These are phyloP conservation scores for Chaenogobius annularis DNA, from an alignment of 2,113 vertebrate species.

Conservation along the genomic window DNA sequence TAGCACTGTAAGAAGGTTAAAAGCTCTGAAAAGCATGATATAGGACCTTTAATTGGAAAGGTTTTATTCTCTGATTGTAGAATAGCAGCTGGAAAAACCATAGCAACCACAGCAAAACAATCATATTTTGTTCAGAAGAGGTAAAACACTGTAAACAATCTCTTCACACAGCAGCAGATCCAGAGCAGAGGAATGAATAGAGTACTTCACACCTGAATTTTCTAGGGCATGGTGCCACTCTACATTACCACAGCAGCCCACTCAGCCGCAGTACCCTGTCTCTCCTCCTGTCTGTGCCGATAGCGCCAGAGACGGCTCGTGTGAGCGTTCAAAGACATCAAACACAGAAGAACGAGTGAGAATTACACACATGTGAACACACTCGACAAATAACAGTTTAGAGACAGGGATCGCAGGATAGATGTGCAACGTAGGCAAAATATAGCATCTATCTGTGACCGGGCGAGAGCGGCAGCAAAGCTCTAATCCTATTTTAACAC, in stretches of 20 bases:
- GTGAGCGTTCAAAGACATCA: conserved; percentile 53
- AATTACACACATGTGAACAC: conserved; percentile 41
- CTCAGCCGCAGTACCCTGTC: conserved; percentile 43
- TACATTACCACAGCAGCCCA: conserved; percentile 57
- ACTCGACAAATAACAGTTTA: conserved; percentile 35
- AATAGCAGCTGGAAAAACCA: not conserved
- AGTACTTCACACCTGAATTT: conserved; percentile 71
- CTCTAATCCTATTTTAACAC: conserved; percentile 69
- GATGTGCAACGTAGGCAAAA: conserved; percentile 67
- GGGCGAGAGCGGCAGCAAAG: conserved; percentile 55
- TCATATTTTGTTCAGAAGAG: conserved; percentile 38
- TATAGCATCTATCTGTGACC: conserved; percentile 59
- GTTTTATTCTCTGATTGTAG: too few relatives aligned
- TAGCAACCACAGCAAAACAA: conserved; percentile 11
- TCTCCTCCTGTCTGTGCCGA: conserved; percentile 51
- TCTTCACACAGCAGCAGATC: conserved; percentile 44
- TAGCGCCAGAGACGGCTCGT: conserved; percentile 43
- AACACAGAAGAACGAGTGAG: conserved; percentile 33
- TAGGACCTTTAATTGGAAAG: too few relatives aligned
- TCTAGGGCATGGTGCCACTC: conserved; percentile 65
- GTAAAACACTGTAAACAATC: conserved; percentile 36
- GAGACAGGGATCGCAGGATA: conserved; percentile 41
- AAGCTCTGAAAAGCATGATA: too few relatives aligned
- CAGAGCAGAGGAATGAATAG: conserved; percentile 61
- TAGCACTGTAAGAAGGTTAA: too few relatives aligned